phyloP scores from a whole-genome alignment of 2,113 vertebrate species.

The Coryphaenoides rupestris region DNA sequence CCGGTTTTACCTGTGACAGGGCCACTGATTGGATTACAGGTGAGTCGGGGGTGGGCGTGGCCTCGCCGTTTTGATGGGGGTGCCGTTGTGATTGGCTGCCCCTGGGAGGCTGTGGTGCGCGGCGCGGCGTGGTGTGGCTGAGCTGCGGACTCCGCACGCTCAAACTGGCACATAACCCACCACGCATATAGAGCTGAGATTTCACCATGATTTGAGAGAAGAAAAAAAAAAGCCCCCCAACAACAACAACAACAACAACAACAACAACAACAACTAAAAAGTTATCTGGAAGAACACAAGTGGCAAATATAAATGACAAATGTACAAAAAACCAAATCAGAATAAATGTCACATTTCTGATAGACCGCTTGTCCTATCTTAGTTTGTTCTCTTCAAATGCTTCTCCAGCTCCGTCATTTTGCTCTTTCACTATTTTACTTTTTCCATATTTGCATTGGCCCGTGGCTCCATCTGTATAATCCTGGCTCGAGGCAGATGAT shows the following conservation, averaged over 20 bases:
- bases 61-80: constrained; percentile 35
- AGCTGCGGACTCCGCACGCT: too few relatives aligned
- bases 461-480: background rate
- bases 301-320: too few relatives aligned
- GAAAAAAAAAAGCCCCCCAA: background rate
- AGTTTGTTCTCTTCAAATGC: background rate
- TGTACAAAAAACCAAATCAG: too few relatives aligned
- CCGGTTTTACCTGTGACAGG: constrained; percentile 80
- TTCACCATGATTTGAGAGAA: constrained; percentile 16
- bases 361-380: background rate
- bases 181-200: constrained; percentile 27
- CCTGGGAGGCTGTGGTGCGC: constrained; percentile 30
- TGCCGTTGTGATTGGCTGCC: constrained; percentile 54
- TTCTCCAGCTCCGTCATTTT: background rate
- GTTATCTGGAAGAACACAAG: too few relatives aligned
- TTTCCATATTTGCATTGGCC: background rate
- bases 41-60: constrained; percentile 55
- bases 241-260: too few relatives aligned
- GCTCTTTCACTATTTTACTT: background rate
- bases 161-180: background rate
- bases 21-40: constrained; percentile 79
- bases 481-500: constrained; percentile 3
- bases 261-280: background rate
- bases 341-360: background rate
- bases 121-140: background rate